A percentile compares a stretch with the other conserved stretches of the same genome.
phyloP scores from a whole-genome alignment of 2,113 vertebrate species.

The Theropithecus gelada region DNA sequence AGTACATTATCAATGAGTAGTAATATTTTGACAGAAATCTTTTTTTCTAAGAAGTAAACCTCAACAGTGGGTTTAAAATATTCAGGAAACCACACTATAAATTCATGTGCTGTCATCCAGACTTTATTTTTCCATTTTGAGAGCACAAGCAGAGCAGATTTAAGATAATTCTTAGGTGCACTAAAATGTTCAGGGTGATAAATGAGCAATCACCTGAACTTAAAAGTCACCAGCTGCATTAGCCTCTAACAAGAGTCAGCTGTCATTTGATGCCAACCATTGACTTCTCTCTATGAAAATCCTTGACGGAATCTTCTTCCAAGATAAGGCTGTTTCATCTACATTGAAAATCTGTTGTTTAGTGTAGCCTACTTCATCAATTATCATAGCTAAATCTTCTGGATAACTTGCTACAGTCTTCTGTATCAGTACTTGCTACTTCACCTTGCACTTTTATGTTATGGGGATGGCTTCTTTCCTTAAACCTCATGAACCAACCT shows the following conservation, averaged over 20 bases:
- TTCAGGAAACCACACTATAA: not conserved
- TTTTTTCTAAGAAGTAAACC: not conserved
- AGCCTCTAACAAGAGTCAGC: not conserved
- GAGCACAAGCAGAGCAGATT: not conserved
- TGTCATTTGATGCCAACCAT: not conserved
- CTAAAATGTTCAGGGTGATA: not conserved
- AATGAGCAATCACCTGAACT: not conserved
- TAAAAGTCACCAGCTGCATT: not conserved
- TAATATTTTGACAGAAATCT: not conserved
- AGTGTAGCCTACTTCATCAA: not conserved
- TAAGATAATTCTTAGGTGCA: not conserved
- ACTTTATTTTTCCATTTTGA: not conserved
- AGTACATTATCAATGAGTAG: not conserved
- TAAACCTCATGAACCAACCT: not conserved
- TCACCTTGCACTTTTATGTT: not conserved
- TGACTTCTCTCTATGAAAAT: not conserved
- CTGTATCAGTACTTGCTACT: not conserved
- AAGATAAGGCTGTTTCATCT: not conserved
- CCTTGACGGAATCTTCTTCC: not conserved
- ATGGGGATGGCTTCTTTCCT: not conserved
- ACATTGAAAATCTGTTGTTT: not conserved
- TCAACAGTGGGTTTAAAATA: not conserved
- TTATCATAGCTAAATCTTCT: not conserved
- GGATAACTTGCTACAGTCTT: not conserved
- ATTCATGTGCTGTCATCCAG: not conserved